Conservation (phyloP, 2,888 invertebrate species). For the Pristionchus mayeri region DNA sequence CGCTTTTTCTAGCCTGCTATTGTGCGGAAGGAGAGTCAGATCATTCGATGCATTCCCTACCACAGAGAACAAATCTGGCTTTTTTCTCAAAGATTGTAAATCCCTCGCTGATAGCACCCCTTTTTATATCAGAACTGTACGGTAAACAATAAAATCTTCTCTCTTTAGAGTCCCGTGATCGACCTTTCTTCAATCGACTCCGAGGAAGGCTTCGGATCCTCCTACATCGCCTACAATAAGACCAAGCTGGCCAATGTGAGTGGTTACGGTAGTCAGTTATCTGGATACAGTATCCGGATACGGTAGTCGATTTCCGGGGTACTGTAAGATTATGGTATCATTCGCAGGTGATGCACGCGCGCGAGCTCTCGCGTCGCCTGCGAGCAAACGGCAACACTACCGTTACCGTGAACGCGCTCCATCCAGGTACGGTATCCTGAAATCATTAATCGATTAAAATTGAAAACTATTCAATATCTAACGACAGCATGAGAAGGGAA, state of each 20-base stretch:
- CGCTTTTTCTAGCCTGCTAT: no score
- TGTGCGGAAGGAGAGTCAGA: no score
- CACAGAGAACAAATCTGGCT: no score
- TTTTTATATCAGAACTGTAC: no score
- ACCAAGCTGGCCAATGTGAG: conserved; percentile 73
- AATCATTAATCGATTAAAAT: conserved; percentile 78
- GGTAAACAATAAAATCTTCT: no score
- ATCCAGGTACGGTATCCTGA: conserved; percentile 85
- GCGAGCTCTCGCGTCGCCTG: conserved; percentile 67
- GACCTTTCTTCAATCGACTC: conserved; percentile 54
- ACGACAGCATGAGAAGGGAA: no score
- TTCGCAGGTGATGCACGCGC: conserved; percentile 73
- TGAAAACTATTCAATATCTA: not conserved
- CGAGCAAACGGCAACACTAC: conserved; percentile 59
- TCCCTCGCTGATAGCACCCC: no score
- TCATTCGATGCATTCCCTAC: no score
- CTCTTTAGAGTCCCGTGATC: conserved; percentile 53
- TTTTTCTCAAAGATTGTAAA: no score
- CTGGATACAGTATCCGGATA: not conserved
- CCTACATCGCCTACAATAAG: conserved; percentile 55
- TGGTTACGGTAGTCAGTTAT: not conserved
- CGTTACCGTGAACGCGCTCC: conserved; percentile 83
- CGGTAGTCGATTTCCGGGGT: no score
- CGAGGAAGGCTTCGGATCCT: not conserved
- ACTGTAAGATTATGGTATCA: not conserved